A percentile compares a stretch with the other conserved stretches of the same genome.
Conservation (phyloP, 2,113 vertebrate species). For the Syngnathus scovelli region DNA sequence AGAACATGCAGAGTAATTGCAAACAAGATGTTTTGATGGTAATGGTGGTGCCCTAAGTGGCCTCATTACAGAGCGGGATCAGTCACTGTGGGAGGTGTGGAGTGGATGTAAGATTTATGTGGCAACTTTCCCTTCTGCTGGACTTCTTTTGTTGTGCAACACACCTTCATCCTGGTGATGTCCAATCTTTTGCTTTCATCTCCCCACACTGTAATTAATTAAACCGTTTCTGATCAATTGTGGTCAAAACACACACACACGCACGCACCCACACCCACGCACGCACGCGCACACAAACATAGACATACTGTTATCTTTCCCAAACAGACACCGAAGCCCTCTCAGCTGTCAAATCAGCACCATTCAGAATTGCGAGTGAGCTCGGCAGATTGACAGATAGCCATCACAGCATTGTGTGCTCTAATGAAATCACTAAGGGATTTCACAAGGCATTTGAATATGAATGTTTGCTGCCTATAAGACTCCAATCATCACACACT, state of each 20-base stretch:
- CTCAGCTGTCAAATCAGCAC: conserved; percentile 38
- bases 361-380: conserved; percentile 44
- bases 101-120: conserved; percentile 1
- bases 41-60: conserved; percentile 44
- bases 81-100: conserved; percentile 27
- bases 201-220: background rate
- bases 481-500: conserved; percentile 56
- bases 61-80: conserved; percentile 39
- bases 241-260: conserved; percentile 2
- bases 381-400: conserved; percentile 66
- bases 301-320: background rate
- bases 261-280: conserved; percentile 2
- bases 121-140: conserved; percentile 25
- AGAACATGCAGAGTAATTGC: conserved; percentile 8
- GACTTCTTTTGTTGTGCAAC: conserved; percentile 10
- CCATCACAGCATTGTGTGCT: conserved; percentile 68
- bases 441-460: conserved; percentile 58
- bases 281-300: conserved; percentile 12
- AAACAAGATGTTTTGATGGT: conserved; percentile 13
- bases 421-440: conserved; percentile 68
- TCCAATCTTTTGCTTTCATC: background rate
- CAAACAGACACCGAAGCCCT: conserved; percentile 17
- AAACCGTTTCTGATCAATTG: conserved; percentile 5
- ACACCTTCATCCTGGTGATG: background rate
- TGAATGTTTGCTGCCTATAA: conserved; percentile 61